Percentiles rank a stretch among this genome's conserved stretches.
phyloP scores from a whole-genome alignment of 2,113 vertebrate species.

The Anarhynchus alexandrinus region DNA sequence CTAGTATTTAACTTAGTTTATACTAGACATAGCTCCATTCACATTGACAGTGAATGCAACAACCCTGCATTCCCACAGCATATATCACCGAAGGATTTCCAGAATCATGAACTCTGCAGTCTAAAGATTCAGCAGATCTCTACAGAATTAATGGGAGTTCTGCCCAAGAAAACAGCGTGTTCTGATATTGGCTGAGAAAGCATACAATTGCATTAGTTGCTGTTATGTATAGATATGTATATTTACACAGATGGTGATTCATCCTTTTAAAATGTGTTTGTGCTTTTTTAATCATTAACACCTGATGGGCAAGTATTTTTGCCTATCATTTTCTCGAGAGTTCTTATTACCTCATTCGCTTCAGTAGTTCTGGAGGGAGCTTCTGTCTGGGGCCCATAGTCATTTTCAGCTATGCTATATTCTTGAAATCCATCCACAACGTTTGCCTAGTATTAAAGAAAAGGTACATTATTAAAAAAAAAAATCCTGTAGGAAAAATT shows the following conservation, averaged over 20 bases:
- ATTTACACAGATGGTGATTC: background rate
- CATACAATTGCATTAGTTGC: background rate
- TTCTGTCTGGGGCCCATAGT: constrained; percentile 87
- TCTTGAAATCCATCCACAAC: constrained; percentile 85
- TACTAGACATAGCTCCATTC: background rate
- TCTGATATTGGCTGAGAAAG: background rate
- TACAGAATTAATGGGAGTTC: background rate
- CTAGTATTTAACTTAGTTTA: background rate
- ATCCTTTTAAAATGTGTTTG: background rate
- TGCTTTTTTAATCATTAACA: background rate
- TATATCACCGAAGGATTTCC: background rate
- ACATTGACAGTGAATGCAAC: background rate
- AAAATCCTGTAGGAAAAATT: background rate
- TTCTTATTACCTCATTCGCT: constrained; percentile 85
- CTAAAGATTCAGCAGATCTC: background rate
- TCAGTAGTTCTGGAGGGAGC: constrained; percentile 79
- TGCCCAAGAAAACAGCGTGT: background rate
- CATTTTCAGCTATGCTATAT: constrained; percentile 80
- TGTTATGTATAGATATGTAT: background rate
- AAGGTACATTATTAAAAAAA: background rate
- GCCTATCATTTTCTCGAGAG: background rate
- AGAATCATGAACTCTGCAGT: background rate
- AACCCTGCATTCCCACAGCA: background rate
- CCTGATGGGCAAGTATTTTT: background rate
- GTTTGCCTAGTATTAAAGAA: constrained; percentile 81